Evolutionary conservation across 2,797 vertebrate genomes (phyloP), one percentile per base, ranked within the genome.

Genomic region (Trachops cirrhosus): DNA sequence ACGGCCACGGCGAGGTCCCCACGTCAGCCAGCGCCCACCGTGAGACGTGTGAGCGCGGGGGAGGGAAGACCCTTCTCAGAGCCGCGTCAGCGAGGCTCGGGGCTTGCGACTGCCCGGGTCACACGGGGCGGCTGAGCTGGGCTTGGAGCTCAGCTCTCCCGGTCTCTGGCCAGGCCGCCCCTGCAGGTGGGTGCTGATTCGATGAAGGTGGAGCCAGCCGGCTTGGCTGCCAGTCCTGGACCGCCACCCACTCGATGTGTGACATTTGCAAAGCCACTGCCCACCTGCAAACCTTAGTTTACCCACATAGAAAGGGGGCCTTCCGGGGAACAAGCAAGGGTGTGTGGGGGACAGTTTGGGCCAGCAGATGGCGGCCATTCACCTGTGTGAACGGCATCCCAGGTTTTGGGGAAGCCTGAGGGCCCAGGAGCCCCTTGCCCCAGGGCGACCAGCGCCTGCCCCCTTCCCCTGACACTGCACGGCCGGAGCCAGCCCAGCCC

Each of bases 71-170:
- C n/a, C 34, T 41, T 6, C 21, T 64, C 57, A 29, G 22, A 89
- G 62, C 70, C 11, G 1, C 0, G 6, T 4, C 9, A 21, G 50
- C 0, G 6, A 11, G 3, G 44, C 74, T 16, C 2, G 2, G 2
- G 46, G n/a, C 16, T 41, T 18, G 57, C 18, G 32, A 46, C 18
- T 10, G 48, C 59, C 37, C 8, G 1, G 68, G 48, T 32, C 71
- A 37, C 34, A 1, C 11, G 7, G 0, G 9, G 22, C 10, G 24
- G 73, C 77, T 0, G 0, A 39, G 32, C 11, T 1, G n/a, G 90
- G 41, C 2, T 32, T 0, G n/a, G n/a, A n/a, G n/a, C n/a, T n/a
- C n/a, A n/a, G n/a, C n/a, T n/a, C n/a, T n/a, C n/a, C n/a, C n/a
- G n/a, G 5, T 41, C 75, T 41, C 32, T 29, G 15, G 62, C 67